These are phyloP conservation scores for Microtus oregoni DNA, from an alignment of 2,113 vertebrate species.

Conservation along the genomic window DNA sequence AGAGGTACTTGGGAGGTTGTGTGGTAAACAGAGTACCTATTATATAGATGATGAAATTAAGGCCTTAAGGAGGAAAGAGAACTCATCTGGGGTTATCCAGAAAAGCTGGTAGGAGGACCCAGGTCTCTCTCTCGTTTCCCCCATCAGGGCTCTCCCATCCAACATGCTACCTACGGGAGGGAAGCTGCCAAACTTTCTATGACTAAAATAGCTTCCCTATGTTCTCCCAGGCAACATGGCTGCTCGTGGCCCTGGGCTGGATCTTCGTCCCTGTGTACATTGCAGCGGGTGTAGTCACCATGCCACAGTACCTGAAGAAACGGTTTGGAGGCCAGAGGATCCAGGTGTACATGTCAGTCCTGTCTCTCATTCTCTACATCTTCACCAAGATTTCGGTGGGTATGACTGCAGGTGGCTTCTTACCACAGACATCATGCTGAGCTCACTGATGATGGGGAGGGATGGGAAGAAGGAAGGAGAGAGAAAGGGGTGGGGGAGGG, in stretches of 20 bases:
- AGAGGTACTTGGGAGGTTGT: neutral
- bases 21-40: neutral
- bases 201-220: neutral
- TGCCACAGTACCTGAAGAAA: slow-evolving; percentile 95
- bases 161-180: fast-evolving
- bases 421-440: neutral
- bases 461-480: no score
- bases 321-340: slow-evolving; percentile 95
- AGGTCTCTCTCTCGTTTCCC: neutral
- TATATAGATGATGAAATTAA: slow-evolving; percentile 8
- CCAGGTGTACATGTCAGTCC: slow-evolving; percentile 92
- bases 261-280: slow-evolving; percentile 96
- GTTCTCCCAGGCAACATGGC: slow-evolving; percentile 90
- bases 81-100: neutral
- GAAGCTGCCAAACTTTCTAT: neutral
- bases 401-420: neutral
- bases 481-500: no score
- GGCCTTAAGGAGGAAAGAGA: neutral
- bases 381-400: slow-evolving; percentile 96
- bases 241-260: slow-evolving; percentile 94
- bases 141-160: neutral
- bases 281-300: slow-evolving; percentile 92
- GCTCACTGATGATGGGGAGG: neutral
- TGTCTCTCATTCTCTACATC: slow-evolving; percentile 94
- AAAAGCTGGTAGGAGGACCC: neutral